Evolutionary conservation across 2,888 invertebrate species (phyloP).

Genomic region (Corbicula japonica): DNA sequence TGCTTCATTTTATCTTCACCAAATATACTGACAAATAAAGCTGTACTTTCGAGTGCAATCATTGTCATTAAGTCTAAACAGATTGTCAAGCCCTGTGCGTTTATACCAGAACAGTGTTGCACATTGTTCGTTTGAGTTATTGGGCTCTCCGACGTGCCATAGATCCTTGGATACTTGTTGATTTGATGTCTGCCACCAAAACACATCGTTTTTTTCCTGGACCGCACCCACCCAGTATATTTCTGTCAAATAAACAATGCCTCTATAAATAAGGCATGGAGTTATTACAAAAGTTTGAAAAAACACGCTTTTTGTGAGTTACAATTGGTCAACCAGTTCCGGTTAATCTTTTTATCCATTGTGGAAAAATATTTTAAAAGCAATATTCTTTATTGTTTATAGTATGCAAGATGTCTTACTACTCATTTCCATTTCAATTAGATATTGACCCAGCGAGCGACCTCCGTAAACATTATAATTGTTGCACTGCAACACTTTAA

Average conservation of each 20-base stretch:
- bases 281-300: not conserved
- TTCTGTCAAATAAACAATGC: not conserved
- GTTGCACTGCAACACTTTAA: too few relatives aligned
- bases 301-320: not conserved
- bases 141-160: conserved; percentile 22
- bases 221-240: conserved; percentile 19
- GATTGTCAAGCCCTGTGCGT: not conserved
- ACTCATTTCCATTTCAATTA: not conserved
- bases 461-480: too few relatives aligned
- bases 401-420: not conserved
- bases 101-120: not conserved
- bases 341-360: too few relatives aligned
- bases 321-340: not conserved
- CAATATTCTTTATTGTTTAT: not conserved
- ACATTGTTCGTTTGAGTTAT: not conserved
- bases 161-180: not conserved
- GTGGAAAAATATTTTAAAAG: not conserved
- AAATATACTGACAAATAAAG: conserved; percentile 31
- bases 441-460: too few relatives aligned
- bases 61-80: not conserved
- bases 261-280: not conserved
- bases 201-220: not conserved
- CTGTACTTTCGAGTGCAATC: not conserved
- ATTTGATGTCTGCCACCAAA: conserved; percentile 22
- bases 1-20: not conserved